Conservation (phyloP, 1,140 invertebrate genomes). For the Neuroterus valhalla region DNA sequence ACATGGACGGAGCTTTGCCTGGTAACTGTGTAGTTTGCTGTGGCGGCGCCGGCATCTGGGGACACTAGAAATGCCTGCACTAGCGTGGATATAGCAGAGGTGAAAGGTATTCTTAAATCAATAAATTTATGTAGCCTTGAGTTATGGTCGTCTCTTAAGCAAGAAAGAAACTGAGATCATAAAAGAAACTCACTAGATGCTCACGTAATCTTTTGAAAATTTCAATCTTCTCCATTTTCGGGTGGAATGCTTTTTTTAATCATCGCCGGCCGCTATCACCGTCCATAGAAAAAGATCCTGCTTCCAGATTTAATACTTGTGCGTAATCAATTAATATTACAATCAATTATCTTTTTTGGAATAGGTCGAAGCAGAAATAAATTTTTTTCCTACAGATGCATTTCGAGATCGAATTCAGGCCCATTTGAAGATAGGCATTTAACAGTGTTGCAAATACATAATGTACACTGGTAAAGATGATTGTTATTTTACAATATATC, state of each 20-base stretch:
- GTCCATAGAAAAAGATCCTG: no score
- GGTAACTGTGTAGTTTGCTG: constrained; percentile 6
- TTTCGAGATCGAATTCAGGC: no score
- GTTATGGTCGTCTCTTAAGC: constrained; percentile 36
- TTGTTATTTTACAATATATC: no score
- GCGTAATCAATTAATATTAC: no score
- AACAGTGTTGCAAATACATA: no score
- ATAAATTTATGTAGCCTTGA: constrained; percentile 38
- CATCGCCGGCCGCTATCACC: constrained; percentile 8
- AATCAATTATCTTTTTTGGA: no score
- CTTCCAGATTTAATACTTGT: no score
- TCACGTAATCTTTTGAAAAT: constrained; percentile 42
- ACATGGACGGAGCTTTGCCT: constrained; percentile 24
- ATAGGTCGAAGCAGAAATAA: no score
- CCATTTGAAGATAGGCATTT: no score
- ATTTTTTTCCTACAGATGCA: no score
- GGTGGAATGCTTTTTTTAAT: constrained; percentile 35
- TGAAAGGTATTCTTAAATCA: neutral
- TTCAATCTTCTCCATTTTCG: constrained; percentile 33
- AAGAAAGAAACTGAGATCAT: constrained; percentile 31
- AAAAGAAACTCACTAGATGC: constrained; percentile 32
- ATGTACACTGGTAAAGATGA: no score
- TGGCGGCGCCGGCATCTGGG: constrained; percentile 19
- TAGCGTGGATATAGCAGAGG: constrained; percentile 31
- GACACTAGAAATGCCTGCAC: constrained; percentile 20